Base-by-base conservation (phyloP, 2,888 invertebrate species). In the Ceriagrion tenellum region DNA sequence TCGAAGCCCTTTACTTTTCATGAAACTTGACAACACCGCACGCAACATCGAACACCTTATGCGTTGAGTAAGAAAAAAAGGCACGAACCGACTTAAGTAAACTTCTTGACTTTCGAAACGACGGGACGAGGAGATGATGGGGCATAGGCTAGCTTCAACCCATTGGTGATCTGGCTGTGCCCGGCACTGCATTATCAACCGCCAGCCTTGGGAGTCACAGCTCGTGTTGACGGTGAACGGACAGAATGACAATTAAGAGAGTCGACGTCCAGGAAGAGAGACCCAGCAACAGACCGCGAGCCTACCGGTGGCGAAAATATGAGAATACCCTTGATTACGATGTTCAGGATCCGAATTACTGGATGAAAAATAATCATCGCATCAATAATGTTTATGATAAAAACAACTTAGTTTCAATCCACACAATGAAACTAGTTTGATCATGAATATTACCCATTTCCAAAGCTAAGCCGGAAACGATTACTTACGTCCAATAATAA, bases 221-320 rank as follows among this genome's bases (percentile, higher is more conserved):
- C 47, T 47, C 47, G 47, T 8, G 47, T 4, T 2, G 8, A 47
- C 47, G 8, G 47, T 47, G 47, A 47, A 47, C 47, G 47, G 8
- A 8, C 8, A 47, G 47, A 47, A 47, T 47, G 59, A 59, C 20
- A 59, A n/a, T n/a, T n/a, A n/a, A n/a, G n/a, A n/a, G n/a, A n/a
- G n/a, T n/a, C n/a, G 59, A 13, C 59, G 16, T 20, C 20, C 59
- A 26, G 69, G 69, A 69, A 69, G 26, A n/a, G 69, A 69, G 69
- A n/a, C 69, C 69, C 26, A n/a, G 69, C 69, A 69, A 69, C 69
- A 69, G 69, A n/a, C n/a, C n/a, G n/a, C n/a, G n/a, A n/a, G 69
- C n/a, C 69, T 26, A 20, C n/a, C 8, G 26, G 20, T 0, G 6
- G 69, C 26, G 69, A 69, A 69, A 69, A n/a, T n/a, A 8, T 23